A percentile compares a stretch with the other conserved stretches of the same genome.
Conservation (phyloP, 2,797 vertebrate species). For the Pipistrellus pipistrellus region DNA sequence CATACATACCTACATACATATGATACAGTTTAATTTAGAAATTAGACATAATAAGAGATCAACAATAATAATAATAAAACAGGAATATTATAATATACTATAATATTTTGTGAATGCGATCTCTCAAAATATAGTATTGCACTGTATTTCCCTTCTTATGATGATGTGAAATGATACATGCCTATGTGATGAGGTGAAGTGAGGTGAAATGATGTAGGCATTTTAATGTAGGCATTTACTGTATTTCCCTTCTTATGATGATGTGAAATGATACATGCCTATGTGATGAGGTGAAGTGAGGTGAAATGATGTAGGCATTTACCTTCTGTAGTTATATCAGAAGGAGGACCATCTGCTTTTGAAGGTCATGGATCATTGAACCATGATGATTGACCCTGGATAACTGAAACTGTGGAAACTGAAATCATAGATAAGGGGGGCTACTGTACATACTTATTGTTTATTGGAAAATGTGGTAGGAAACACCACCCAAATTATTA, state of each 20-base stretch:
- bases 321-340: too few species aligned
- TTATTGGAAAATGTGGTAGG: slow-evolving; percentile 47
- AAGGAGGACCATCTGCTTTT: background rate
- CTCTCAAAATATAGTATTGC: background rate
- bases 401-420: background rate
- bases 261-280: background rate
- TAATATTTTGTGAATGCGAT: background rate
- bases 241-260: background rate
- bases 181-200: background rate
- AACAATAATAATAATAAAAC: background rate
- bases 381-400: background rate
- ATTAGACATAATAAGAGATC: background rate
- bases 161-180: background rate
- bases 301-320: background rate
- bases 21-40: background rate
- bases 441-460: background rate
- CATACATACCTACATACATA: background rate
- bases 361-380: too few species aligned
- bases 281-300: background rate
- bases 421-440: background rate
- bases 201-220: background rate
- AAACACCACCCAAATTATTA: background rate
- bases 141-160: background rate
- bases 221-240: background rate
- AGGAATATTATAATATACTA: background rate